These are phyloP conservation scores for Acanthornis magna DNA, from an alignment of 2,797 vertebrate species.

Conservation along the genomic window DNA sequence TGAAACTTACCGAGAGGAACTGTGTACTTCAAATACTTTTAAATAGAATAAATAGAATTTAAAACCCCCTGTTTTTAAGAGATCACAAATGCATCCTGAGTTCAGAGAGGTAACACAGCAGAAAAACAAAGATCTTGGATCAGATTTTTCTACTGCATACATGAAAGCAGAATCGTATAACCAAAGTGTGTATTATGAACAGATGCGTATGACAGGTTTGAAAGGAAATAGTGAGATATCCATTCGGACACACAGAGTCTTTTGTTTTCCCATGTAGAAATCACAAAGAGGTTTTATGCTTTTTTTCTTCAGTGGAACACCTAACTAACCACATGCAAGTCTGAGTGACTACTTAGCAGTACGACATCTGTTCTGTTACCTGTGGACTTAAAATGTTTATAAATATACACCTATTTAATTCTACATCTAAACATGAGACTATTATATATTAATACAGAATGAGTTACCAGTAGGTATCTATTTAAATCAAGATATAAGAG, in stretches of 20 bases:
- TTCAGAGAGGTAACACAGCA: not conserved
- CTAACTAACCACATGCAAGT: not conserved
- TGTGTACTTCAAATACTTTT: not conserved
- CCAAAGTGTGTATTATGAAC: not conserved
- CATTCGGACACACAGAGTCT: not conserved
- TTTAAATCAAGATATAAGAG: not conserved
- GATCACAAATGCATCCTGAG: not conserved
- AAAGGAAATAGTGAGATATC: not conserved
- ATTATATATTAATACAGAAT: not conserved
- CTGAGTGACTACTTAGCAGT: not conserved
- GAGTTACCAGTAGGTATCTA: not conserved
- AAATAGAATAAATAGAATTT: not conserved
- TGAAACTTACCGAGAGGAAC: not conserved
- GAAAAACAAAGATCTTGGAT: not conserved
- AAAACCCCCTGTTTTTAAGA: rapidly evolving
- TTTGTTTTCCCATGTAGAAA: not conserved
- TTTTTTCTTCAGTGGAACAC: conserved; percentile 1
- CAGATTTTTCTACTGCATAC: not conserved
- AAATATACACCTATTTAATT: not conserved
- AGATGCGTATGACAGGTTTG: not conserved
- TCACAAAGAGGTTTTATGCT: not conserved
- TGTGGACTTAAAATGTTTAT: not conserved
- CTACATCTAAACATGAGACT: not conserved
- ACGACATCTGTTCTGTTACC: conserved; percentile 20
- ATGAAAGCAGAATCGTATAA: not conserved